A percentile compares a stretch with the other conserved stretches of the same genome.
phyloP scores from a whole-genome alignment of 2,888 invertebrate genomes.

The Agrochola lychnidis region DNA sequence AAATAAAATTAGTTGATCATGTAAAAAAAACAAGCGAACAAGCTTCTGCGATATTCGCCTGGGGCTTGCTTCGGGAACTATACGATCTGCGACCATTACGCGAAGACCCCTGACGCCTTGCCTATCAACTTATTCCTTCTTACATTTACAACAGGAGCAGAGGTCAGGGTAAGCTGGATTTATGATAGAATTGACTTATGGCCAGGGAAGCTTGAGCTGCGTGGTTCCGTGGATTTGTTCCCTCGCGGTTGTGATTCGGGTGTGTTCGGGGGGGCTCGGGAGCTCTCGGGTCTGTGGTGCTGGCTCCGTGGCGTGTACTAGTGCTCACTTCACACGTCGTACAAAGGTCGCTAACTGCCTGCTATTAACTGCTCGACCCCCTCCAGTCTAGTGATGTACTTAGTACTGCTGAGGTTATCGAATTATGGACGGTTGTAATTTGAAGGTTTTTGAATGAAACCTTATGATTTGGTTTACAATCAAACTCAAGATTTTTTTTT shows the following conservation, averaged over 20 bases:
- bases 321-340: slow-evolving; percentile 89
- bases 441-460: neutral
- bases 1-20: slow-evolving; percentile 64
- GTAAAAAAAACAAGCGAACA: slow-evolving; percentile 67
- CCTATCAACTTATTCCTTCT: slow-evolving; percentile 52
- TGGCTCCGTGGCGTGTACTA: slow-evolving; percentile 80
- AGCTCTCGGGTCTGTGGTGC: slow-evolving; percentile 64
- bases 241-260: slow-evolving; percentile 17
- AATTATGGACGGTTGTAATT: neutral
- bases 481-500: neutral
- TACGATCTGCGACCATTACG: slow-evolving; percentile 60
- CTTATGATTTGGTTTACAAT: neutral
- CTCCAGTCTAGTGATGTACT: slow-evolving; percentile 80
- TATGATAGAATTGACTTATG: slow-evolving; percentile 68
- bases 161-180: slow-evolving; percentile 75
- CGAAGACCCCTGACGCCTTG: slow-evolving; percentile 60
- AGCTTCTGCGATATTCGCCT: slow-evolving; percentile 64
- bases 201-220: slow-evolving; percentile 72
- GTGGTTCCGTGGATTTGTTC: slow-evolving; percentile 30
- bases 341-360: slow-evolving; percentile 90
- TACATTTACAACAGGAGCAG: slow-evolving; percentile 56
- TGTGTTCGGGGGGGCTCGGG: slow-evolving; percentile 55
- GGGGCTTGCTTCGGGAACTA: slow-evolving; percentile 66
- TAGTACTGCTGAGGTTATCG: slow-evolving; percentile 42
- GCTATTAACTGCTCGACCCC: slow-evolving; percentile 88